These are phyloP conservation scores for Geodia barretti DNA, from an alignment of 37 sponge, comb jelly and placozoan genomes.

Conservation along the genomic window DNA sequence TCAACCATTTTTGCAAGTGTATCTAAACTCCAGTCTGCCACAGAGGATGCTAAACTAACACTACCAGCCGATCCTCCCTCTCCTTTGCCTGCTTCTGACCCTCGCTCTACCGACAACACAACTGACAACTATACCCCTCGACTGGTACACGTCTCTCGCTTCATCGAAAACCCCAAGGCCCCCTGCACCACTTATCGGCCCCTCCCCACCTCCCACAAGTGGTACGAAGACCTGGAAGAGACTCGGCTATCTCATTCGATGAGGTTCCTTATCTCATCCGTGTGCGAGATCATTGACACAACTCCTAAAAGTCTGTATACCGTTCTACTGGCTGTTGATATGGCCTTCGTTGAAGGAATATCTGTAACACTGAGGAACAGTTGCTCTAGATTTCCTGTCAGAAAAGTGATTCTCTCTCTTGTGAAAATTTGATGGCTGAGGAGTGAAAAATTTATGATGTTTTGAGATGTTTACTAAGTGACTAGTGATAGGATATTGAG, in stretches of 20 bases:
- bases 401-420: too few species aligned
- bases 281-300: slow-evolving; percentile 22
- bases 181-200: slow-evolving; percentile 13
- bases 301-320: neutral
- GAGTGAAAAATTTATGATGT: too few species aligned
- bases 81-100: neutral
- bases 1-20: neutral
- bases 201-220: neutral
- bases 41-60: neutral
- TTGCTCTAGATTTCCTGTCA: too few species aligned
- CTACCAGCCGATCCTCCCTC: neutral
- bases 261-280: slow-evolving; percentile 13
- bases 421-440: too few species aligned
- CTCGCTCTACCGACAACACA: neutral
- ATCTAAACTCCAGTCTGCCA: neutral
- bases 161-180: neutral
- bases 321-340: slow-evolving; percentile 11
- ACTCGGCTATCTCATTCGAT: slow-evolving; percentile 23
- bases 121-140: too few species aligned
- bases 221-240: neutral
- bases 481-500: neutral
- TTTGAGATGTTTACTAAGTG: neutral
- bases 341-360: neutral
- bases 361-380: neutral
- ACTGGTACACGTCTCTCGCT: neutral